Base-by-base conservation (phyloP, 2,113 vertebrate species). In the Arizona elegans region DNA sequence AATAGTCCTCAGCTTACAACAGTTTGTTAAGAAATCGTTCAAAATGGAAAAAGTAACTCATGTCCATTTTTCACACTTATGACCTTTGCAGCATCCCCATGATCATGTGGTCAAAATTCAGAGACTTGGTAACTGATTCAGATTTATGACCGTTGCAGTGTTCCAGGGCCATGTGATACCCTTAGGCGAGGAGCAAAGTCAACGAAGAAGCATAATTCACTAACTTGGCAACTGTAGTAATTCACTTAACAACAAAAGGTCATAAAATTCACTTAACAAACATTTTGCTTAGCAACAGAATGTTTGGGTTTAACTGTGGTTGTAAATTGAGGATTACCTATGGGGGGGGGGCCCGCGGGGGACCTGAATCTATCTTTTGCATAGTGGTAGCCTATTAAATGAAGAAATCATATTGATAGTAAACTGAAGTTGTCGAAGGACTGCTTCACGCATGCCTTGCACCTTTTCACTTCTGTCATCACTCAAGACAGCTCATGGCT, bases 361-460 rank as follows among this genome's bases (percentile, higher is more conserved):
- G 2, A n/a, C 29, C 62, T 75, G 9, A 70, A 70, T 52, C 5
- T 19, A 21, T 75, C 17, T 54, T 75, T 24, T 54, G 29, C 12
- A 23, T n/a, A 90, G 47, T 54, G 50, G 8, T 7, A 52, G n/a
- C 19, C 17, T 54, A 38, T 91, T 91, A 56, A 58, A 70, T 91
- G 8, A 94, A 55, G 81, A 87, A 50, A 70, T 95, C 88, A 92
- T 95, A 95, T 95, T 95, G 92, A 93, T 6, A 33, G n/a, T 81
- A 29, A 94, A 93, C 43, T n/a, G 85, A 94, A 91, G 12, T 11
- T 38, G 4, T 81, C 92, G 52, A 95, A 95, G 93, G 91, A 88
- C 93, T 94, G 91, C 81, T 93, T 70, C n/a, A 86, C 15, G 29
- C 8, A 19, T 12, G 50, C 1, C 10, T 88, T 55, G 23, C 23